phyloP scores from a whole-genome alignment of 2,888 invertebrate genomes.

The Heliconius cydno region DNA sequence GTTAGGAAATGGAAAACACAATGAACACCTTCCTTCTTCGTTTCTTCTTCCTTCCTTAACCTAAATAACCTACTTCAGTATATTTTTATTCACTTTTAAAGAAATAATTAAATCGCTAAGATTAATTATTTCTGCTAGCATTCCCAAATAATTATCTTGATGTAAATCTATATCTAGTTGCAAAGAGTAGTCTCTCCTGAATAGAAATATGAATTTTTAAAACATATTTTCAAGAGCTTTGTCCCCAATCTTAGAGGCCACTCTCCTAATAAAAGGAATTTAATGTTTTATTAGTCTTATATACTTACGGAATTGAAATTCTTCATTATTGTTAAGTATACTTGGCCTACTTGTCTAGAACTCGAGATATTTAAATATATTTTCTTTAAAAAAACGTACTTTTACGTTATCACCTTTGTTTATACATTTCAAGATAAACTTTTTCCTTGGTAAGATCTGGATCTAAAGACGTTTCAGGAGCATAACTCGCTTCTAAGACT shows the following conservation, averaged over 20 bases:
- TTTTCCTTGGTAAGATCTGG: constrained; percentile 29
- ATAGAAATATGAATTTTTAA: constrained; percentile 7
- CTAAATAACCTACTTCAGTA: too few species aligned
- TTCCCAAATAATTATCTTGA: not conserved
- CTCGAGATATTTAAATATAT: not conserved
- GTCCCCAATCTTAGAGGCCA: constrained; percentile 1
- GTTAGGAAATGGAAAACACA: too few species aligned
- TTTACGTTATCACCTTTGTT: constrained; percentile 25
- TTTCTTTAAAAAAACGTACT: constrained; percentile 5
- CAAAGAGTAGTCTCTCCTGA: not conserved
- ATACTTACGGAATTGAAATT: constrained; percentile 19
- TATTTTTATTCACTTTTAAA: not conserved
- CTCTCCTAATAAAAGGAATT: constrained; percentile 1
- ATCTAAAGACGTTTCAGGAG: constrained; percentile 36
- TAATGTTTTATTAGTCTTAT: constrained; percentile 19
- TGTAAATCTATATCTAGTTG: not conserved
- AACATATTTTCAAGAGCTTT: constrained; percentile 10
- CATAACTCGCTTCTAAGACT: constrained; percentile 42
- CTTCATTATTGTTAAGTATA: constrained; percentile 16
- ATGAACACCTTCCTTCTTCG: too few species aligned
- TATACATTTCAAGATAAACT: constrained; percentile 31
- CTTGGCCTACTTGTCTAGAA: constrained; percentile 8
- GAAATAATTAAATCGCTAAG: not conserved
- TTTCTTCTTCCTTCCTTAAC: too few species aligned
- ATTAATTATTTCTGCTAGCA: not conserved